Conservation (phyloP, 2,888 invertebrate species). For the Ypsolopha scabrella region DNA sequence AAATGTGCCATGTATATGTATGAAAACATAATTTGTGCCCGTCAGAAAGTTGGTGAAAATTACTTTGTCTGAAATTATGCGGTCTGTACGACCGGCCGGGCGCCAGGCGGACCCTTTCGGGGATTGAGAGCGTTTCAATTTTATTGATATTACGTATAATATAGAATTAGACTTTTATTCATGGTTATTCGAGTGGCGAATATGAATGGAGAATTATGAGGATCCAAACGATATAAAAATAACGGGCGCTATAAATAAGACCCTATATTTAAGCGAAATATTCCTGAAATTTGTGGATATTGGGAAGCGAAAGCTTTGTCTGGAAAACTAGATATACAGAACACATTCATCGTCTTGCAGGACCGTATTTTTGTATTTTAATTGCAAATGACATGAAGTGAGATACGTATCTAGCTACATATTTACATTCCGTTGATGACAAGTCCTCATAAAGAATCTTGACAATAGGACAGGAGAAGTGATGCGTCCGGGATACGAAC, state of each 20-base stretch:
- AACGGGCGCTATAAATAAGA: too few species aligned
- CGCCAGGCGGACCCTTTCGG: neutral
- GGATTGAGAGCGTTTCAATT: neutral
- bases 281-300: too few species aligned
- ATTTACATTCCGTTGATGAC: neutral
- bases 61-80: constrained; percentile 1
- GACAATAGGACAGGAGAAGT: constrained; percentile 5
- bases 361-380: too few species aligned
- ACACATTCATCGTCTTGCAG: too few species aligned
- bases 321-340: too few species aligned
- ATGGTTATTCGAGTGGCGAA: neutral
- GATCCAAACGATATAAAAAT: too few species aligned
- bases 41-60: constrained; percentile 1
- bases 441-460: constrained; percentile 4
- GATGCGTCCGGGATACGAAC: constrained; percentile 6
- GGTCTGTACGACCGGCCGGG: neutral
- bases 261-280: too few species aligned
- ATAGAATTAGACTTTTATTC: neutral
- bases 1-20: neutral
- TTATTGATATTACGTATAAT: neutral
- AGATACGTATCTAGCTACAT: too few species aligned
- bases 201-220: too few species aligned
- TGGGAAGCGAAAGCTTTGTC: too few species aligned
- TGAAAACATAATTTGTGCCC: neutral
- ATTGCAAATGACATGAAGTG: too few species aligned